These are phyloP conservation scores for Lochmaea capreae DNA, from an alignment of 2,888 invertebrate genomes.

Conservation along the genomic window DNA sequence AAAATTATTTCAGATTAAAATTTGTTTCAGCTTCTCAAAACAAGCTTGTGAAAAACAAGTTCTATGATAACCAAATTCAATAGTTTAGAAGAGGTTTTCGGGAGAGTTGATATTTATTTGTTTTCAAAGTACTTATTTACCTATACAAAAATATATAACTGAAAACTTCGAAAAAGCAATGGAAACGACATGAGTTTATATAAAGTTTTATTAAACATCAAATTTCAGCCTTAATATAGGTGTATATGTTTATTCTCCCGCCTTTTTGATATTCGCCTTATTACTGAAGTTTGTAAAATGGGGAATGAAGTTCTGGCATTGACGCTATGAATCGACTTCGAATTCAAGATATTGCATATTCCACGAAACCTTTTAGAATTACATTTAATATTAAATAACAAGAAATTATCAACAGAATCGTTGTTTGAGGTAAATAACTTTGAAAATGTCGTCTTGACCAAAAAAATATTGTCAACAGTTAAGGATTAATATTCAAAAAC, in stretches of 20 bases:
- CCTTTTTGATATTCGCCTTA: conserved; percentile 23
- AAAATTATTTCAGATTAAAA: too few species aligned
- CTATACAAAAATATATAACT: background rate
- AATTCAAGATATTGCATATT: conserved; percentile 6
- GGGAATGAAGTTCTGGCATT: conserved; percentile 14
- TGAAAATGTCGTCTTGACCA: too few species aligned
- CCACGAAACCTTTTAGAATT: background rate
- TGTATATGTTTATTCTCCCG: conserved; percentile 16
- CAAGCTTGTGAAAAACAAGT: too few species aligned
- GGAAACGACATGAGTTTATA: conserved; percentile 10
- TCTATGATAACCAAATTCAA: too few species aligned
- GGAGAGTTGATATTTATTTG: background rate
- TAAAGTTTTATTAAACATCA: conserved; percentile 32
- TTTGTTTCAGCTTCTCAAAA: too few species aligned
- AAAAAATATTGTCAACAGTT: too few species aligned
- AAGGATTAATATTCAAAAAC: too few species aligned
- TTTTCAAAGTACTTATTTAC: background rate
- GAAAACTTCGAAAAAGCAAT: background rate
- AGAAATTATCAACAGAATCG: too few species aligned
- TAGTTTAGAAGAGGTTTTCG: too few species aligned
- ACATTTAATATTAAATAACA: too few species aligned
- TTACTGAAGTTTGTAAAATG: conserved; percentile 21
- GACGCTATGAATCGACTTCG: conserved; percentile 10
- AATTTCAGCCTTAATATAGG: conserved; percentile 6
- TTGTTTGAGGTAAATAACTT: too few species aligned